phyloP scores from a whole-genome alignment of 2,888 invertebrate genomes.

The Pycnomerus fuliginosus region DNA sequence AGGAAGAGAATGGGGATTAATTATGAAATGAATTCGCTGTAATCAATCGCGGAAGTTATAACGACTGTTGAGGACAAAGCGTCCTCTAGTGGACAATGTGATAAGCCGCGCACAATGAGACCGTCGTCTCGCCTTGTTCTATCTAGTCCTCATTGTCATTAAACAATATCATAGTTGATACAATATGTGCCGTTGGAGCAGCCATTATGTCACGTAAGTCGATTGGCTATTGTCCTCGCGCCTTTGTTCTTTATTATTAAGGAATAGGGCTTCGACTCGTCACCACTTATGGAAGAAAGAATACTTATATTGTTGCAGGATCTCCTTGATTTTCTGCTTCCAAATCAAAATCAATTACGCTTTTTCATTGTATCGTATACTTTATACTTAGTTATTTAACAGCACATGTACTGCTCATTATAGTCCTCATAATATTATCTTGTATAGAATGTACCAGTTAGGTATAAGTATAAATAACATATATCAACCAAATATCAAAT shows the following conservation, averaged over 20 bases:
- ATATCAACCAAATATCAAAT: too few species aligned
- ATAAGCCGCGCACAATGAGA: slow-evolving; percentile 37
- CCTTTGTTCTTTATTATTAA: slow-evolving; percentile 51
- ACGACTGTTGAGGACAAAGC: slow-evolving; percentile 35
- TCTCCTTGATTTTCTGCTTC: too few species aligned
- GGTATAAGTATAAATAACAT: too few species aligned
- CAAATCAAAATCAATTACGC: too few species aligned
- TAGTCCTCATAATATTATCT: too few species aligned
- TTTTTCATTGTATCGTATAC: too few species aligned
- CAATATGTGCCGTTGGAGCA: slow-evolving; percentile 50
- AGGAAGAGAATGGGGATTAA: slow-evolving; percentile 38
- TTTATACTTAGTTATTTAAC: too few species aligned
- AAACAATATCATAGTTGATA: slow-evolving; percentile 54
- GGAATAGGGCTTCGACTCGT: slow-evolving; percentile 33
- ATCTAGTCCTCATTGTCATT: slow-evolving; percentile 50
- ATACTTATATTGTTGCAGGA: too few species aligned
- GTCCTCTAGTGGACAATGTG: slow-evolving; percentile 39
- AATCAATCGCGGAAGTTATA: slow-evolving; percentile 46
- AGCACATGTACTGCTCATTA: too few species aligned
- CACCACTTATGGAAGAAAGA: slow-evolving; percentile 21
- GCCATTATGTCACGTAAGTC: slow-evolving; percentile 53
- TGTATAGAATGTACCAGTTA: too few species aligned
- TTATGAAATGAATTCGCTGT: slow-evolving; percentile 45
- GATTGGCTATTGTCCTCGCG: slow-evolving; percentile 50
- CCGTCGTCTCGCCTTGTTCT: slow-evolving; percentile 45